These are phyloP conservation scores for Mellivora capensis DNA, from an alignment of 2,113 vertebrate genomes.

Conservation along the genomic window DNA sequence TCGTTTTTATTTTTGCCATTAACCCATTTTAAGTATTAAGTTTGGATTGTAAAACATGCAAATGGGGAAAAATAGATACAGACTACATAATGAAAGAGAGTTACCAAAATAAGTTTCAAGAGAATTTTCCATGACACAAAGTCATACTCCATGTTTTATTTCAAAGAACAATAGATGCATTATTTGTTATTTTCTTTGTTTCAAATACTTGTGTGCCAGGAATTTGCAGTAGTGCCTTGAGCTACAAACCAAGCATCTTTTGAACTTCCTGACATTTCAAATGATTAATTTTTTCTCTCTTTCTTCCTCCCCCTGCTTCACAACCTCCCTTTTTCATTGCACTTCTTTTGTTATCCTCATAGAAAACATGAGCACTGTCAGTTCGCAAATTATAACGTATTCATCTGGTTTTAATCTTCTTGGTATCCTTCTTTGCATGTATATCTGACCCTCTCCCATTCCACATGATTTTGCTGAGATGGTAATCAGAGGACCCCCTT, in stretches of 20 bases:
- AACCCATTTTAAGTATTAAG: constrained; percentile 64
- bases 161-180: background rate
- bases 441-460: background rate
- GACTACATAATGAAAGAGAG: background rate
- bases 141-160: background rate
- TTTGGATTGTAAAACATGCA: constrained; percentile 40
- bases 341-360: background rate
- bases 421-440: background rate
- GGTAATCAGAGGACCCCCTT: background rate
- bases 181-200: background rate
- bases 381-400: background rate
- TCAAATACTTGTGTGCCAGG: background rate
- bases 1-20: constrained; percentile 67
- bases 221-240: background rate
- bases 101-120: constrained; percentile 14
- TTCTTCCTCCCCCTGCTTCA: background rate
- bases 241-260: background rate
- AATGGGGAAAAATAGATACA: background rate
- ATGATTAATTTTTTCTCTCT: background rate
- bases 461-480: background rate
- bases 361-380: background rate
- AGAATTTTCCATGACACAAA: constrained; percentile 50
- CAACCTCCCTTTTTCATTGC: background rate
- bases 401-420: background rate
- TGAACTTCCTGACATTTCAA: background rate